Evolutionary conservation across 2,888 invertebrate species (phyloP).

Genomic region (Conistra vaccinii): DNA sequence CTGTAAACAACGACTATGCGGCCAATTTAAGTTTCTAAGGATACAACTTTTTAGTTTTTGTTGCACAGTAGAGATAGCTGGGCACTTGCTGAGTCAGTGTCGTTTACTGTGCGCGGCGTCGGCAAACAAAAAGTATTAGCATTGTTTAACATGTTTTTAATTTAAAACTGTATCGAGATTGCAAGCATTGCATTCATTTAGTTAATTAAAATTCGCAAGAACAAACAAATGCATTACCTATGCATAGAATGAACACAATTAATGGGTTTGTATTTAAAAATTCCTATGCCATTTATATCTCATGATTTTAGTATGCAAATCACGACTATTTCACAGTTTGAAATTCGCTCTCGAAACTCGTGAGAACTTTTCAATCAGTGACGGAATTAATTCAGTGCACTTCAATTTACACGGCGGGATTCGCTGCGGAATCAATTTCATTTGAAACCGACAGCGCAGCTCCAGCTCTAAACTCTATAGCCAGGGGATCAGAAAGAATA

Average conservation of each 20-base stretch:
- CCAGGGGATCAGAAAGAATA: constrained; percentile 69
- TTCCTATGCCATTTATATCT: not conserved
- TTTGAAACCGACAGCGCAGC: constrained; percentile 73
- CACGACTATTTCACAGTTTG: constrained; percentile 35
- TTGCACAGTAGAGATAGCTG: constrained; percentile 46
- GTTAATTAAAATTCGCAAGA: constrained; percentile 23
- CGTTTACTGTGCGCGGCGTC: not conserved
- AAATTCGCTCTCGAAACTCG: constrained; percentile 46
- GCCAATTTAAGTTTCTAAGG: constrained; percentile 80
- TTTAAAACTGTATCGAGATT: constrained; percentile 12
- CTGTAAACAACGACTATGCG: constrained; percentile 79
- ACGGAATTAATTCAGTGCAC: constrained; percentile 81
- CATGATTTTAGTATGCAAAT: constrained; percentile 29
- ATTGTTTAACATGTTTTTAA: constrained; percentile 43
- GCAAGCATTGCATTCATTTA: constrained; percentile 11
- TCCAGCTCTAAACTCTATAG: constrained; percentile 70
- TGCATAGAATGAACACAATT: constrained; percentile 6
- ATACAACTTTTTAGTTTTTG: constrained; percentile 65
- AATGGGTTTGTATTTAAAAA: not conserved
- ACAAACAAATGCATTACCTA: constrained; percentile 1
- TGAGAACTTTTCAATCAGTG: constrained; percentile 80
- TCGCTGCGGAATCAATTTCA: constrained; percentile 78
- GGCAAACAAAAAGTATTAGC: constrained; percentile 39
- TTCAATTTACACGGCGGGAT: constrained; percentile 74
- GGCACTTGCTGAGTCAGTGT: constrained; percentile 30